phyloP scores from a whole-genome alignment of 2,888 invertebrate species.

The Elysia crispata region DNA sequence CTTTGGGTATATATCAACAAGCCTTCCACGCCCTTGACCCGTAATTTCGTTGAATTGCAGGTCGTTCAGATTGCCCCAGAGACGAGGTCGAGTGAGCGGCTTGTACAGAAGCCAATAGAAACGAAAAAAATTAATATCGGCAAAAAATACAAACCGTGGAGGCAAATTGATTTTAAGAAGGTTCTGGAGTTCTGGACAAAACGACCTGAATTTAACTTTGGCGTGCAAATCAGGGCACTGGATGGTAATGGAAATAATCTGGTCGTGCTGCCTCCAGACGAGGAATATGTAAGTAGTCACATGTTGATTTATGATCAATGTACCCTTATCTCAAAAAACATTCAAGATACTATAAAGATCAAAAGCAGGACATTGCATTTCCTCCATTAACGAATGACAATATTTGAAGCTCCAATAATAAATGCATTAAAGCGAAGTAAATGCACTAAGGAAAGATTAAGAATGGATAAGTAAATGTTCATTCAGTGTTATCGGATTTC shows the following conservation, averaged over 20 bases:
- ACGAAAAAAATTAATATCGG: slow-evolving; percentile 50
- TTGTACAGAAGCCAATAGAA: slow-evolving; percentile 49
- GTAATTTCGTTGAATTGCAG: too few species aligned
- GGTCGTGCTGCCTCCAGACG: slow-evolving; percentile 61
- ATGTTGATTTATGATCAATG: too few species aligned
- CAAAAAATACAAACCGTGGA: slow-evolving; percentile 60
- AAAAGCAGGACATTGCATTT: too few species aligned
- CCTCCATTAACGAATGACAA: too few species aligned
- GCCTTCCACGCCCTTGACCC: background rate
- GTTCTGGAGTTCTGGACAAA: slow-evolving; percentile 62
- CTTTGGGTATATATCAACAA: slow-evolving; percentile 66
- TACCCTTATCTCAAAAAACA: too few species aligned
- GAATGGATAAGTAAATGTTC: too few species aligned
- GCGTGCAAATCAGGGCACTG: slow-evolving; percentile 61
- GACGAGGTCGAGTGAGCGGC: background rate
- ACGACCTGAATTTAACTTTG: slow-evolving; percentile 60
- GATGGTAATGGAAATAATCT: slow-evolving; percentile 59
- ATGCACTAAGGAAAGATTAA: too few species aligned
- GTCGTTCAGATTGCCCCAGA: slow-evolving; percentile 35
- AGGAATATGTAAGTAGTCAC: slow-evolving; percentile 64
- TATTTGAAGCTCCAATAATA: too few species aligned
- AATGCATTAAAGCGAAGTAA: too few species aligned
- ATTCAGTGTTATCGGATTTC: too few species aligned
- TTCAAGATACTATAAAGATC: too few species aligned
- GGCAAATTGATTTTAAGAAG: slow-evolving; percentile 61